Base-by-base conservation (phyloP, 2,113 vertebrate species). In the Lasiurus borealis region DNA sequence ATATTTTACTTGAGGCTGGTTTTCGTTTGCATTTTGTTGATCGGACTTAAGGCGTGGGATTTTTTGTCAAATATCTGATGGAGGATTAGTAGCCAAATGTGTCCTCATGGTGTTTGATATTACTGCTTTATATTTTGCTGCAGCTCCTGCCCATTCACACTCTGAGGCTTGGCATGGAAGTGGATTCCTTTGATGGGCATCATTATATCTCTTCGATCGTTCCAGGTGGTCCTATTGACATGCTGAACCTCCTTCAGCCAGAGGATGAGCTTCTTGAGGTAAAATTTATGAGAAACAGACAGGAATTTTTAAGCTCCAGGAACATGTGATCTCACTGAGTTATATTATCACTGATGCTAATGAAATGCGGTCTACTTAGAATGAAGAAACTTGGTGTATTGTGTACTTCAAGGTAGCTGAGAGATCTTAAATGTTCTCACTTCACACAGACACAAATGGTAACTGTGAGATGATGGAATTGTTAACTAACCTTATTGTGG, bases 211-310 rank as follows among this genome's bases (percentile, higher is more conserved):
- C 99, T 71, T 99, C 99, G 1, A 98, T 99, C 97, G 98, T 97
- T 77, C 98, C 99, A 16, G 99, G 99, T 34, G 99, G 99, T 59
- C 99, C 99, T 1, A 97, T 99, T 72, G 99, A 99, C 57, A 93
- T 95, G 44, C 98, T 99, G 34, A 99, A 98, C 29, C 96, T 98
- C 57, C 96, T 99, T 89, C 98, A 99, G 80, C 98, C 99, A 16
- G 99, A 99, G 88, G 99, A 99, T 93, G 99, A 99, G 95, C 98
- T 99, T 54, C 98, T 99, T 75, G 99, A 99, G 99, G 99, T 99
- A 98, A 98, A 93, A 44, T 68, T 5, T 36, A 18, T 85, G 84
- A 85, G 69, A 27, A 85, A n/a, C n/a, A 93, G 57, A 36, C 52
- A 90, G n/a, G n/a, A 83, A 44, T 77, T 44, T 82, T 72, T 48